Base-by-base conservation (phyloP, 2,113 vertebrate genomes). In the Hippocampus abdominalis region DNA sequence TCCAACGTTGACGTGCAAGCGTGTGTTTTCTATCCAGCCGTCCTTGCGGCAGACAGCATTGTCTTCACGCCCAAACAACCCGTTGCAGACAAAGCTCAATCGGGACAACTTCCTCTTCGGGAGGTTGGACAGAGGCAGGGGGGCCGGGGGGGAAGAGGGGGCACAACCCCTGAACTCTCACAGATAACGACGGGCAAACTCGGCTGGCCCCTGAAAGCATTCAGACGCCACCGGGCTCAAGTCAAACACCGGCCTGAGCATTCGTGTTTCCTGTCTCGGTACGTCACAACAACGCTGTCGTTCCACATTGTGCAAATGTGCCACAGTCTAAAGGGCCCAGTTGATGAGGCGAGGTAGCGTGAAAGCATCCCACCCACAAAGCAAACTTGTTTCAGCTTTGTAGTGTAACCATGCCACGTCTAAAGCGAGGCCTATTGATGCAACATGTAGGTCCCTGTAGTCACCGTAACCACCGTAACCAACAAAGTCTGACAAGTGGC, bases 81-180 rank as follows among this genome's bases (percentile, higher is more conserved):
- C 40, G 11, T 64, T 60, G 79, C 81, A 88, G 84, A 86, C 87
- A 81, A 77, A 87, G 84, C 87, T 84, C 79, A 84, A 87, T 83
- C 83, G 77, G 74, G 84, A 82, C 79, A 62, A 84, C 85, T 87
- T 87, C 85, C 87, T 87, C 80, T 85, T 29, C 27, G 15, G 27
- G 36, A 63, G 65, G 74, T 83, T 75, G 49, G 83, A 75, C 46
- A 59, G 73, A 53, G 64, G 57, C 23, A 23, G 21, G 20, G 21
- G 21, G 48, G 64, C 48, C 23, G 25, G 21, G n/a, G n/a, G 25
- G 57, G 5, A 5, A 5, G 54, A 62, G 65, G 71, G 64, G 76
- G 71, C 60, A 2, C 56, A 68, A 72, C 79, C 69, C 68, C 60
- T 36, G 44, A 66, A 70, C 74, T 81, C 60, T 78, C 51, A 36